Evolutionary conservation across 2,113 vertebrate species (phyloP), one percentile per base, ranked within the genome.

Genomic region (Nerophis lumbriciformis): DNA sequence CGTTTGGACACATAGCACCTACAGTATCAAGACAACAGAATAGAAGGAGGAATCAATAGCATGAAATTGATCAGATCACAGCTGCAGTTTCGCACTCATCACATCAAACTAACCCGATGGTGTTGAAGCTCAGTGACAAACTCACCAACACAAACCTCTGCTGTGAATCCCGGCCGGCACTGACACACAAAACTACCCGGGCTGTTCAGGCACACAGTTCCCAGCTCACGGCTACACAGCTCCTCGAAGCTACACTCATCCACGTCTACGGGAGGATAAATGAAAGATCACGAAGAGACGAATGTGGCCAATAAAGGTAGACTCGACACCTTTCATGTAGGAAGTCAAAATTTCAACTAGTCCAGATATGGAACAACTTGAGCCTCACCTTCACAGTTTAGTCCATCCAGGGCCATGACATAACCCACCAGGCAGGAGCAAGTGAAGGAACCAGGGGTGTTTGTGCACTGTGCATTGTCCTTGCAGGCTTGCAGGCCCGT

Each of bases 191-290:
- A 93, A 71, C 89, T 89, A 12, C 92, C 91, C 1, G 85, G 84
- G 15, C 85, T 92, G 79, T 92, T 93, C 54, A 89, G 66, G 59
- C 92, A 93, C 54, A 85, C 53, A 15, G 92, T 92, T 42, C 91
- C 91, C 55, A 90, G 75, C 65, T 91, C 89, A 2, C 82, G 75
- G 5, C 67, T 80, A 73, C 92, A 93, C 56, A 69, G 77, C 63
- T 90, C 87, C 75, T 91, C 90, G 28, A 88, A 89, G 61, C 81
- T 80, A 72, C 92, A 92, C 78, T 93, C 92, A 48, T 92, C 91
- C 37, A 91, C 78, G 69, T 93, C 92, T 93, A 38, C 21, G 67
- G 8, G 48, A 49, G 14, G 39, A n/a, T 21, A 6, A 68, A 44
- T n/a, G 13, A 52, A 56, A 12, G 21, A 8, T 13, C 48, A 9